Conservation (phyloP, 2,888 invertebrate genomes). For the Drosophila putrida region DNA sequence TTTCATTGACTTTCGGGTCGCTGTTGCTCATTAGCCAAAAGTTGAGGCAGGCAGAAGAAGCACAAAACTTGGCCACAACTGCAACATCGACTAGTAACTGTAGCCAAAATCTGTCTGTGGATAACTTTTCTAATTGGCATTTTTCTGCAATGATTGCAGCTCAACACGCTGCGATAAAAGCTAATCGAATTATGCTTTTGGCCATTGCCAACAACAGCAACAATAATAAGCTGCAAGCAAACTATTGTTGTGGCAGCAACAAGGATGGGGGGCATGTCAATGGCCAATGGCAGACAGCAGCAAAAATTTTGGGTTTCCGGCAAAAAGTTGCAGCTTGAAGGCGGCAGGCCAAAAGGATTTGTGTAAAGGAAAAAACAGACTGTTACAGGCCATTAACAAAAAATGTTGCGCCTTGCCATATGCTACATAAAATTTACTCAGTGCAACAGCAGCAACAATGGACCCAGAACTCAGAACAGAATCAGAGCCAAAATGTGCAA, state of each 20-base stretch:
- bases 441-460: conserved; percentile 35
- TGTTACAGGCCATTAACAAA: conserved; percentile 81
- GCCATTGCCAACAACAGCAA: conserved; percentile 55
- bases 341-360: conserved; percentile 57
- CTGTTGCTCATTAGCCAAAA: conserved; percentile 60
- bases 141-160: conserved; percentile 74
- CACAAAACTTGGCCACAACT: conserved; percentile 36
- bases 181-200: conserved; percentile 79
- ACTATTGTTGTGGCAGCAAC: conserved; percentile 42
- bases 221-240: conserved; percentile 43
- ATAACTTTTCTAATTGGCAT: conserved; percentile 76
- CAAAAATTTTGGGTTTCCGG: conserved; percentile 52
- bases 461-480: conserved; percentile 13
- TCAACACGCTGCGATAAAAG: conserved; percentile 76
- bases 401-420: conserved; percentile 76
- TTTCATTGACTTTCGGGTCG: conserved; percentile 61
- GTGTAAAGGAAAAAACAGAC: conserved; percentile 50
- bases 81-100: conserved; percentile 23
- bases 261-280: conserved; percentile 58
- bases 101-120: conserved; percentile 28
- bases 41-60: conserved; percentile 34
- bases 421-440: conserved; percentile 69
- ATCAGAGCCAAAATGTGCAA: conserved; percentile 71
- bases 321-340: conserved; percentile 49
- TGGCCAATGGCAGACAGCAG: conserved; percentile 36